These are phyloP conservation scores for Cyprinodon variegatus DNA, from an alignment of 2,113 vertebrate genomes.

Conservation along the genomic window DNA sequence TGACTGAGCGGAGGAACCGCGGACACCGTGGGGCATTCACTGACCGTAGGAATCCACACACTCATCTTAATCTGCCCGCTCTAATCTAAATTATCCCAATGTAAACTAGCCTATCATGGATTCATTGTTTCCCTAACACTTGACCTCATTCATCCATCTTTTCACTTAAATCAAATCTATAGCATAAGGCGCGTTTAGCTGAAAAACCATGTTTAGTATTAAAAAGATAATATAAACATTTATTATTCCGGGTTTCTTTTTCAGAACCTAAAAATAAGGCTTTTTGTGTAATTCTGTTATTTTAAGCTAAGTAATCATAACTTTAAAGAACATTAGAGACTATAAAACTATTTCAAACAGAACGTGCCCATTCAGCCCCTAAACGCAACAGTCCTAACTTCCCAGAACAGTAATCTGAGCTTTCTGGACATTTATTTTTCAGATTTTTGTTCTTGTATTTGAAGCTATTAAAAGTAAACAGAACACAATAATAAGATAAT, in stretches of 20 bases:
- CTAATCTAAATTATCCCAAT: not conserved
- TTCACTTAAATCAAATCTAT: not conserved
- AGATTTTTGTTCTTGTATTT: too few relatives aligned
- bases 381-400: not conserved
- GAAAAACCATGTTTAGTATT: not conserved
- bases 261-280: too few relatives aligned
- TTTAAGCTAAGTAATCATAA: too few relatives aligned
- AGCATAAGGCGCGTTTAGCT: not conserved
- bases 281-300: too few relatives aligned
- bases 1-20: not conserved
- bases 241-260: too few relatives aligned
- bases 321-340: too few relatives aligned
- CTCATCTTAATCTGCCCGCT: not conserved
- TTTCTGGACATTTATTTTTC: too few relatives aligned
- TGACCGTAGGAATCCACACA: not conserved
- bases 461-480: too few relatives aligned
- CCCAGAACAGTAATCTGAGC: too few relatives aligned
- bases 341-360: too few relatives aligned
- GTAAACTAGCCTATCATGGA: not conserved
- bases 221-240: not conserved
- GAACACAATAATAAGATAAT: too few relatives aligned
- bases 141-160: not conserved
- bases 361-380: not conserved
- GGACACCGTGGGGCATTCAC: slow-evolving; percentile 9
- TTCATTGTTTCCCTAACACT: too few relatives aligned